Evolutionary conservation across 1,140 invertebrate species (phyloP).

Genomic region (Pseudomyrmex pallidus): DNA sequence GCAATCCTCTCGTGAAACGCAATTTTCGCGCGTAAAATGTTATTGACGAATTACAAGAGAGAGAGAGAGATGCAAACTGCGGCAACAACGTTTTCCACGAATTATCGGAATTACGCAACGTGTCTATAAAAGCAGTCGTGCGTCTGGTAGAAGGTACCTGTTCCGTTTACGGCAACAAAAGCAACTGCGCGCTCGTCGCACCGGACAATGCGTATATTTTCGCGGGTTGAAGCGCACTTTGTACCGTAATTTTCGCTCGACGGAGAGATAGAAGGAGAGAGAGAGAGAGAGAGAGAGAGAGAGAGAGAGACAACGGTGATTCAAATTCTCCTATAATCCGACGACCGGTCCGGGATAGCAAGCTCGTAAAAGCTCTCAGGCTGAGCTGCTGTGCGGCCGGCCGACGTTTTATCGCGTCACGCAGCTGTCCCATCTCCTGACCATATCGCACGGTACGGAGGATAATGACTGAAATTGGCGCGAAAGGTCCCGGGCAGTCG

Average conservation of each 20-base stretch:
- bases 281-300: background rate
- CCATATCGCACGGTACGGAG: background rate
- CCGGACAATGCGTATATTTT: background rate
- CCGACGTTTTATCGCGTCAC: constrained; percentile 68
- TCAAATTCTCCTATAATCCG: constrained; percentile 63
- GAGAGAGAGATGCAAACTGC: too few species aligned
- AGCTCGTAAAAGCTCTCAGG: constrained; percentile 70
- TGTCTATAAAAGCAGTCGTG: constrained; percentile 25
- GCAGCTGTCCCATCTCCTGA: constrained; percentile 51
- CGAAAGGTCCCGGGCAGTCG: background rate
- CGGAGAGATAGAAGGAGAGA: background rate
- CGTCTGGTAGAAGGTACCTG: background rate
- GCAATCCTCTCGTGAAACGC: background rate
- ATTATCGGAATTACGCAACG: constrained; percentile 33
- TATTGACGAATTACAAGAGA: background rate
- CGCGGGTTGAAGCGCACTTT: background rate
- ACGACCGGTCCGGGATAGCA: constrained; percentile 55
- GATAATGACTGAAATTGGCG: constrained; percentile 55
- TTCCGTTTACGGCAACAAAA: constrained; percentile 29
- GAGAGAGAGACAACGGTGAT: constrained; percentile 16
- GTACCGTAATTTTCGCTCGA: constrained; percentile 50
- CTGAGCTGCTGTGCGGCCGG: background rate
- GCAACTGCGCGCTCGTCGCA: background rate
- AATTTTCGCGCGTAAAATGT: background rate
- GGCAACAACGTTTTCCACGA: background rate